phyloP scores from a whole-genome alignment of 2,113 vertebrate genomes.

The Theristicus caerulescens region DNA sequence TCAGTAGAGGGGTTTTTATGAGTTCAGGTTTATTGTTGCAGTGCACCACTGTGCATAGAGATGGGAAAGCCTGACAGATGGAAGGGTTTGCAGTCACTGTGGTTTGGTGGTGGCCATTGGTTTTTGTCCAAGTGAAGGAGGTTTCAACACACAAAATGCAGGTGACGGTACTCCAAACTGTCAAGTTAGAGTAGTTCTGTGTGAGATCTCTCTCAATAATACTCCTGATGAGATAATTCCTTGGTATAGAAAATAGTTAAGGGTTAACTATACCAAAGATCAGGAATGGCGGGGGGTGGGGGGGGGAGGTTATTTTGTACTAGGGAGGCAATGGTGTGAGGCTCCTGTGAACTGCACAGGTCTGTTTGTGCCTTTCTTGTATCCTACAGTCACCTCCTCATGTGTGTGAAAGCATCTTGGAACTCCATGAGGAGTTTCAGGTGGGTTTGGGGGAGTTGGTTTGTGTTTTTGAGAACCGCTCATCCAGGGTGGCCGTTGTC shows the following conservation, averaged over 20 bases:
- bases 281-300: not conserved
- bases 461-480: not conserved
- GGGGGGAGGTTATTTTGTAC: not conserved
- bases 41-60: not conserved
- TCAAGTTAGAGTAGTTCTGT: not conserved
- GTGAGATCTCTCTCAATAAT: not conserved
- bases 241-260: not conserved
- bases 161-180: not conserved
- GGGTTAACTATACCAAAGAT: fast-evolving
- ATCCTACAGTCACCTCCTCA: not conserved
- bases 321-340: not conserved
- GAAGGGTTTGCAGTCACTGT: not conserved
- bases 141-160: not conserved
- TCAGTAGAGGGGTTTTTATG: not conserved
- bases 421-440: not conserved
- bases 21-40: not conserved
- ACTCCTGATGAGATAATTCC: not conserved
- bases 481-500: not conserved
- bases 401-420: not conserved
- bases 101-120: not conserved
- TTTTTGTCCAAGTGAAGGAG: not conserved
- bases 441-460: not conserved
- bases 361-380: not conserved
- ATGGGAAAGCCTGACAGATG: not conserved
- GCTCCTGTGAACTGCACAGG: not conserved